Evolutionary conservation across 2,113 vertebrate species (phyloP).

Genomic region (Ranitomeya imitator): DNA sequence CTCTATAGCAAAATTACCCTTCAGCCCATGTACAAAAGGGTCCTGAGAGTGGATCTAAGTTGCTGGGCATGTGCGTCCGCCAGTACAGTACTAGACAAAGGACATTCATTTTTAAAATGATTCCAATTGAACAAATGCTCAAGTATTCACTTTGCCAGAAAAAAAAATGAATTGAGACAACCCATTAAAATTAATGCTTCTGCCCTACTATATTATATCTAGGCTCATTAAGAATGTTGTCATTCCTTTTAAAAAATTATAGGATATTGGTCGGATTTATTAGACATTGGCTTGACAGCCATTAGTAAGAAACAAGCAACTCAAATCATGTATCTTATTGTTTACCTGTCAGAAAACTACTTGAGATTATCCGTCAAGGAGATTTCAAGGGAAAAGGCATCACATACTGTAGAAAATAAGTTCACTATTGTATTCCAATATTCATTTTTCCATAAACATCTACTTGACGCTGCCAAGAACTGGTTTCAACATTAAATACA

Average conservation of each 20-base stretch:
- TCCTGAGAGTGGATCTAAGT: too few species aligned
- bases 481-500: slow-evolving; percentile 15
- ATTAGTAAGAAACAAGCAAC: background rate
- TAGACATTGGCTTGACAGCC: background rate
- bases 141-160: too few species aligned
- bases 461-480: background rate
- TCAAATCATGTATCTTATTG: background rate
- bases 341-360: background rate
- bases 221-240: too few species aligned
- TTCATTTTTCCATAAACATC: background rate
- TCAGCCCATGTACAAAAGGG: too few species aligned
- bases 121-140: too few species aligned
- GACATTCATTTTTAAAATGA: too few species aligned
- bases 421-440: background rate
- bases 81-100: too few species aligned
- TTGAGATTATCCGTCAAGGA: background rate
- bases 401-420: background rate
- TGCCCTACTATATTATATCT: too few species aligned
- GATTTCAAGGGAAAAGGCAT: background rate
- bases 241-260: background rate
- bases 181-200: too few species aligned
- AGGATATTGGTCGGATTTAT: background rate
- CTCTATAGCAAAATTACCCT: too few species aligned
- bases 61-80: too few species aligned
- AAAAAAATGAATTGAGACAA: too few species aligned